Evolutionary conservation across 2,888 invertebrate species (phyloP).

Genomic region (Drosophila gaucha): DNA sequence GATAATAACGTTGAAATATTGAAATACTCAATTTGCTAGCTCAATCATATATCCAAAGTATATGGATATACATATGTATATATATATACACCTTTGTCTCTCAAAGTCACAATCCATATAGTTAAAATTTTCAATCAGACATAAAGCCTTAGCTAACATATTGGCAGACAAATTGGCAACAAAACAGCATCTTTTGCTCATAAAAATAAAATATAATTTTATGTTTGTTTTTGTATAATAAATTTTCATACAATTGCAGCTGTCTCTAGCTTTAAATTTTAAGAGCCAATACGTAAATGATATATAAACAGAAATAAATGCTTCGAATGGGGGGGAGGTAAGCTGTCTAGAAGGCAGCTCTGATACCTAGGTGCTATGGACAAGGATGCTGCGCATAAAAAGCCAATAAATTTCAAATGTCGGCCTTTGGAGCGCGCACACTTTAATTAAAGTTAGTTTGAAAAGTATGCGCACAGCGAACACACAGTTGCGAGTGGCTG

Average conservation of each 20-base stretch:
- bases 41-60: no score
- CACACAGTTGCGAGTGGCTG: slow-evolving; percentile 12
- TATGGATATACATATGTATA: no score
- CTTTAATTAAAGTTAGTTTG: slow-evolving; percentile 74
- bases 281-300: slow-evolving; percentile 15
- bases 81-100: no score
- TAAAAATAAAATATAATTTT: slow-evolving; percentile 10
- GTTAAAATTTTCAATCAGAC: background rate
- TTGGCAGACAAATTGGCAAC: background rate
- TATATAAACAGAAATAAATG: slow-evolving; percentile 18
- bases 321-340: slow-evolving; percentile 4
- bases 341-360: background rate
- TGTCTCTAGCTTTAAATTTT: slow-evolving; percentile 4
- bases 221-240: slow-evolving; percentile 13
- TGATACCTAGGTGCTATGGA: slow-evolving; percentile 13
- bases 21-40: no score
- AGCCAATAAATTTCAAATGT: slow-evolving; percentile 75
- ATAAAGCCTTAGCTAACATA: background rate
- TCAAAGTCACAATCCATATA: background rate
- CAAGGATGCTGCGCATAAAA: slow-evolving; percentile 65
- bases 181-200: no score
- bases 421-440: slow-evolving; percentile 77
- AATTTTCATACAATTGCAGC: slow-evolving; percentile 22
- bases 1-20: no score
- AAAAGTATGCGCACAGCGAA: slow-evolving; percentile 35